These are phyloP conservation scores for Pseudochromis fuscus DNA, from an alignment of 2,797 vertebrate species.

Conservation along the genomic window DNA sequence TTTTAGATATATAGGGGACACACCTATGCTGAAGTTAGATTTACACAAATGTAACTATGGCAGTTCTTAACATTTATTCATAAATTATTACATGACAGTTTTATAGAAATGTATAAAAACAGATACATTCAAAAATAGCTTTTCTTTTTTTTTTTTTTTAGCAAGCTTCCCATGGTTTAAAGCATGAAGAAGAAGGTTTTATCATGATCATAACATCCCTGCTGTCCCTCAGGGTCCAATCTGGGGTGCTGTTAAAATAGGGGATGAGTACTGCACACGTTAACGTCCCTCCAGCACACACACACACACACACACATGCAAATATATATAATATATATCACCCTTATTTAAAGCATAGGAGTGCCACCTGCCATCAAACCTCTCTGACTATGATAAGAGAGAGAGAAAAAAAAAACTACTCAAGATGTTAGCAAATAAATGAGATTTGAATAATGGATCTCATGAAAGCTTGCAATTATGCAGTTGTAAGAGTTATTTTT, in stretches of 20 bases:
- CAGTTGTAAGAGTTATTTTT: conserved; percentile 49
- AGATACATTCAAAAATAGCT: neutral
- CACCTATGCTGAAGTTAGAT: too few species aligned
- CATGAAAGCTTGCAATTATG: conserved; percentile 57
- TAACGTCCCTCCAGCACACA: conserved; percentile 39
- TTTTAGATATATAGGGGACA: conserved; percentile 17
- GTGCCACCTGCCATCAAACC: conserved; percentile 23
- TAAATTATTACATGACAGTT: neutral
- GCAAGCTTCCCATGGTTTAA: neutral
- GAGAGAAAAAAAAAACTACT: neutral
- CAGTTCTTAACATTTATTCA: neutral
- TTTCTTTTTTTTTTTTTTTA: conserved; percentile 1
- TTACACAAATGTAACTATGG: too few species aligned
- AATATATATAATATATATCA: too few species aligned
- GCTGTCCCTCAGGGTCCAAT: conserved; percentile 19
- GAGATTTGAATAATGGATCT: conserved; percentile 43
- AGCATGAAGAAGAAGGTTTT: conserved; percentile 18
- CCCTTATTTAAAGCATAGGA: conserved; percentile 43
- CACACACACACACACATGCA: too few species aligned
- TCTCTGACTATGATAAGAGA: neutral
- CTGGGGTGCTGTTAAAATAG: conserved; percentile 39
- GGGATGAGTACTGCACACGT: conserved; percentile 10
- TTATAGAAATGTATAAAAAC: neutral
- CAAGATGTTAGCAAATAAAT: conserved; percentile 26
- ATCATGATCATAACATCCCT: conserved; percentile 35